Conservation (phyloP, 2,797 vertebrate genomes). For the Hemitrygon akajei region DNA sequence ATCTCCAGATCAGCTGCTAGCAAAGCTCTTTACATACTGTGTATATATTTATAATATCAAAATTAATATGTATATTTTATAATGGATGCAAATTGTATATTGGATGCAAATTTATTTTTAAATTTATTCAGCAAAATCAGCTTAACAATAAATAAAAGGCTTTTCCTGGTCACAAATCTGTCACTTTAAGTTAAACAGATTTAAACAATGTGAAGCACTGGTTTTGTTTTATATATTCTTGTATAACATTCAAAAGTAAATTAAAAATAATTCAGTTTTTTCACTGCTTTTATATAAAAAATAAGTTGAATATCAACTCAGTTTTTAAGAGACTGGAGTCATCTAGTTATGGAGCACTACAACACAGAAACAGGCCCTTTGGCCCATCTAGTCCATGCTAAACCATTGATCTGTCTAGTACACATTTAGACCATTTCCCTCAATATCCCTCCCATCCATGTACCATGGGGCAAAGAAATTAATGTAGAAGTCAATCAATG, state of each 20-base stretch:
- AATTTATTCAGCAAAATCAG: background rate
- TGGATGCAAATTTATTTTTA: background rate
- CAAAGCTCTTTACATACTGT: too few relatives aligned
- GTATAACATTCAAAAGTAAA: background rate
- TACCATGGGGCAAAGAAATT: too few relatives aligned
- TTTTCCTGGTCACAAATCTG: background rate
- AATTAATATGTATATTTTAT: background rate
- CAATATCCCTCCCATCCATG: too few relatives aligned
- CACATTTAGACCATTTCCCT: too few relatives aligned
- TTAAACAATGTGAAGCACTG: background rate
- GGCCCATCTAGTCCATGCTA: too few relatives aligned
- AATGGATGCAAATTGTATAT: background rate
- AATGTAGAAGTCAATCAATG: too few relatives aligned
- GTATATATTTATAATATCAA: background rate
- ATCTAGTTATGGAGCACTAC: too few relatives aligned
- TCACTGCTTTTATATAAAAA: background rate
- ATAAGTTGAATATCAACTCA: background rate
- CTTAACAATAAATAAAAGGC: background rate
- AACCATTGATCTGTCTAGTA: too few relatives aligned
- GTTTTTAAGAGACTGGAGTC: background rate
- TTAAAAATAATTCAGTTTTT: background rate
- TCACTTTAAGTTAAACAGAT: background rate
- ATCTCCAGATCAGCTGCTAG: too few relatives aligned
- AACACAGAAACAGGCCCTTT: too few relatives aligned
- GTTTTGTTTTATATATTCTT: background rate